Conservation (phyloP, 2,888 invertebrate genomes). For the Patella pellucida region DNA sequence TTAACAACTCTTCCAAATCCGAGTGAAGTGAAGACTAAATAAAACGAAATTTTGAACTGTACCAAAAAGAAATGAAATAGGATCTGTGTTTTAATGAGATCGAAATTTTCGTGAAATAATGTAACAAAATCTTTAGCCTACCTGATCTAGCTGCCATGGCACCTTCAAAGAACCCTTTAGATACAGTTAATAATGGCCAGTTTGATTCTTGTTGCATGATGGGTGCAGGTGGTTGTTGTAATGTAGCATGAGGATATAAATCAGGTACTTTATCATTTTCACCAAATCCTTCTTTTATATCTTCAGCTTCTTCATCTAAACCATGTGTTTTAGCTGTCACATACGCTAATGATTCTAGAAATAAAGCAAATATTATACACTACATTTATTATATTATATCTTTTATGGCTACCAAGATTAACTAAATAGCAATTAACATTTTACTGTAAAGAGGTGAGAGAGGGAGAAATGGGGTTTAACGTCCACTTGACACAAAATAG, state of each 20-base stretch:
- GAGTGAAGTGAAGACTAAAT: neutral
- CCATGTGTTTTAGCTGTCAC: slow-evolving; percentile 95
- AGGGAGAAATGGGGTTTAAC: too few species aligned
- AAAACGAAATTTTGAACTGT: slow-evolving; percentile 6
- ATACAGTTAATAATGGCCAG: slow-evolving; percentile 96
- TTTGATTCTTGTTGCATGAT: slow-evolving; percentile 91
- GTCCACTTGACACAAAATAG: too few species aligned
- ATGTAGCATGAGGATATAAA: slow-evolving; percentile 81
- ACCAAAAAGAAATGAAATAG: too few species aligned
- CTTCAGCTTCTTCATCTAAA: slow-evolving; percentile 83
- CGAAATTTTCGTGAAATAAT: too few species aligned
- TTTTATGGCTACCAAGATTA: neutral
- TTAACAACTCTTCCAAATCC: too few species aligned
- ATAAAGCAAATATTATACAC: neutral
- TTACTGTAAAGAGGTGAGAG: neutral
- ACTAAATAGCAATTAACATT: neutral
- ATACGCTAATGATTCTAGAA: slow-evolving; percentile 82
- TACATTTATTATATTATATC: neutral
- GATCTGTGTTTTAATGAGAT: too few species aligned
- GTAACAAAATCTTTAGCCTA: slow-evolving; percentile 55
- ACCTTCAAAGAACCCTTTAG: slow-evolving; percentile 77
- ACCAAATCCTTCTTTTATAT: slow-evolving; percentile 75
- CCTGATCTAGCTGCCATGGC: slow-evolving; percentile 67
- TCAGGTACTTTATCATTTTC: slow-evolving; percentile 78
- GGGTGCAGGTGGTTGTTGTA: slow-evolving; percentile 90